These are phyloP conservation scores for Heterohyrax brucei DNA, from an alignment of 2,797 vertebrate species.

Conservation along the genomic window DNA sequence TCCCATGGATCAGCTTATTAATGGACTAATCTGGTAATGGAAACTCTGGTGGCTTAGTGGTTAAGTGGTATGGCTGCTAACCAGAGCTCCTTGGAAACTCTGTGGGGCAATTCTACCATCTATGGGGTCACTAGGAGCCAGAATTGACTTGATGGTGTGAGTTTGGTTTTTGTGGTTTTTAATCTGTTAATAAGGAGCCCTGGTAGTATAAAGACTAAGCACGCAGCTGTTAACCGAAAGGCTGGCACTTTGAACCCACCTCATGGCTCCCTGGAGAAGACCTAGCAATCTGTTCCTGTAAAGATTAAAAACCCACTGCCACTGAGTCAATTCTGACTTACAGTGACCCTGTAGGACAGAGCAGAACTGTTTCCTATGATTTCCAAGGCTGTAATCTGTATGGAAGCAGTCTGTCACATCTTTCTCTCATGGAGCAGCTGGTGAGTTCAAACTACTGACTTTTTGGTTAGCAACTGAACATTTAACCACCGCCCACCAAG, in stretches of 20 bases:
- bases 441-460: background rate
- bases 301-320: background rate
- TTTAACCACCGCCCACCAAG: background rate
- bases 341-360: no score
- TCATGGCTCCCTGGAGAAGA: background rate
- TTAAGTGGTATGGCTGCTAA: no score
- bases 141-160: no score
- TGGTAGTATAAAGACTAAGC: background rate
- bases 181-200: no score
- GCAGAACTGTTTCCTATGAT: background rate
- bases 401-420: background rate
- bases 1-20: background rate
- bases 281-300: background rate
- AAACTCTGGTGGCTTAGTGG: no score
- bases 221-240: background rate
- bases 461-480: background rate
- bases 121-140: no score
- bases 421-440: background rate
- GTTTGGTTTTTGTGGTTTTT: background rate
- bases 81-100: no score
- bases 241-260: background rate
- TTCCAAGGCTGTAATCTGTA: background rate
- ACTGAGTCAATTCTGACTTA: background rate
- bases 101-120: no score
- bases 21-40: background rate